Percentiles rank a stretch among this genome's conserved stretches.
Conservation (phyloP, 2,113 vertebrate species). For the Lepisosteus osseus region DNA sequence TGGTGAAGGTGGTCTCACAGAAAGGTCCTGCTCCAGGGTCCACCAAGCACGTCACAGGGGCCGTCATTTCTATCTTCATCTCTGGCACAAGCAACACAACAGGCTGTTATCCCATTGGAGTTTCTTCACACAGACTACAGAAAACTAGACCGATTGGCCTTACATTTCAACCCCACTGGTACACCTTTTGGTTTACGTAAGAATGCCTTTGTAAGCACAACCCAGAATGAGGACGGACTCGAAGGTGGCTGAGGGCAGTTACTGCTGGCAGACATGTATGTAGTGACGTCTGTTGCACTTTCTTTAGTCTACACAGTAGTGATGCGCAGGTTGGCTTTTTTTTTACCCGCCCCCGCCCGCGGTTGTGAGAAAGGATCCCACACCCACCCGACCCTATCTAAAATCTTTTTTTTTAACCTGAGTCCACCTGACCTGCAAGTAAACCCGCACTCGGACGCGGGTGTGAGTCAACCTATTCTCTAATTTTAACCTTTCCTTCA, state of each 20-base stretch:
- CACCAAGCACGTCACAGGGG: slow-evolving; percentile 62
- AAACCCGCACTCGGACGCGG: no score
- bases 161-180: background rate
- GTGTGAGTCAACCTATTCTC: no score
- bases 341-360: background rate
- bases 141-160: background rate
- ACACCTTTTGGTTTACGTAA: background rate
- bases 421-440: no score
- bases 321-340: background rate
- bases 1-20: slow-evolving; percentile 57
- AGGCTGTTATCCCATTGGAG: background rate
- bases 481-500: no score
- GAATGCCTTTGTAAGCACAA: background rate
- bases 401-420: no score
- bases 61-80: slow-evolving; percentile 70
- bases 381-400: no score
- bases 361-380: background rate
- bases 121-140: background rate
- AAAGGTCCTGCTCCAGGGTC: slow-evolving; percentile 60
- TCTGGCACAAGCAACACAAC: slow-evolving; percentile 39
- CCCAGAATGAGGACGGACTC: background rate
- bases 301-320: background rate
- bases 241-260: background rate
- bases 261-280: no score
- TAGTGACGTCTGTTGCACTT: background rate